Percentiles rank a stretch among this genome's conserved stretches.
phyloP scores from a whole-genome alignment of 2,888 invertebrate genomes.

The Tipula vernalis region DNA sequence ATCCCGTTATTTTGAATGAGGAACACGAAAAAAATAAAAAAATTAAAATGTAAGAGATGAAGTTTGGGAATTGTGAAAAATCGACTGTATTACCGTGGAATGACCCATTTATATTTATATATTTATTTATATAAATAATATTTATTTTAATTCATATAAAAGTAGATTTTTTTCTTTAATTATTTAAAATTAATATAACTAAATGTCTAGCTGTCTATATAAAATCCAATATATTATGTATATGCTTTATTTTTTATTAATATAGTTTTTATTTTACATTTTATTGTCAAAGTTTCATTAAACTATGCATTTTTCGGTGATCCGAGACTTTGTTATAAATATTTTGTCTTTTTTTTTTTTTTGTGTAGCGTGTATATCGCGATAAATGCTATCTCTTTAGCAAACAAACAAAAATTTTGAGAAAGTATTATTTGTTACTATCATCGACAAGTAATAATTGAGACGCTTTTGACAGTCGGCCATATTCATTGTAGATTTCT shows the following conservation, averaged over 20 bases:
- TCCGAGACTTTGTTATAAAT: not conserved
- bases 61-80: too few species aligned
- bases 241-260: not conserved
- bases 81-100: too few species aligned
- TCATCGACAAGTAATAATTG: not conserved
- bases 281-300: not conserved
- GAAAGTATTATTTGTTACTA: not conserved
- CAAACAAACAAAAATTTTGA: not conserved
- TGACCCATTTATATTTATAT: not conserved
- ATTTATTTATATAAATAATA: not conserved
- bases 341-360: not conserved
- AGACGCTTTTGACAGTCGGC: too few species aligned
- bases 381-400: not conserved
- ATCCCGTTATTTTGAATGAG: too few species aligned
- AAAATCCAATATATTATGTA: not conserved
- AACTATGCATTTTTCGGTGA: not conserved
- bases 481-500: too few species aligned
- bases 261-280: not conserved
- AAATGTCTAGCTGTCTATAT: not conserved
- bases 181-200: not conserved
- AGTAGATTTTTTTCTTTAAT: not conserved
- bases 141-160: not conserved
- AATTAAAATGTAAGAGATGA: too few species aligned
- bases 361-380: not conserved
- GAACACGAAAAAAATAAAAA: too few species aligned